Percentiles rank a stretch among this genome's conserved stretches.
These are phyloP conservation scores for Drosophila neonasuta DNA, from an alignment of 2,888 invertebrate species.

Conservation along the genomic window DNA sequence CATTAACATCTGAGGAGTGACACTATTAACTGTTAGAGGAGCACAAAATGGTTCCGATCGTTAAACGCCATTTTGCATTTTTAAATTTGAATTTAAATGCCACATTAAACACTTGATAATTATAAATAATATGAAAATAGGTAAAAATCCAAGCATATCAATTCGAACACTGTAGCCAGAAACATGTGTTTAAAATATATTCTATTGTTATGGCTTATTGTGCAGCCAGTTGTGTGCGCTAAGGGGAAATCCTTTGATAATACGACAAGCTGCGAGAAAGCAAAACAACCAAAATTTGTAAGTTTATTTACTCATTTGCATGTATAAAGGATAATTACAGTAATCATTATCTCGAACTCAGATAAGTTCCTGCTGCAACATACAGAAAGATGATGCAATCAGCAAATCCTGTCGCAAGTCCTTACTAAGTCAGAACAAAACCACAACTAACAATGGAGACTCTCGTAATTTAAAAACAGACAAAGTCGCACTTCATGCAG, in stretches of 20 bases:
- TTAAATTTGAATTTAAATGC: slow-evolving; percentile 34
- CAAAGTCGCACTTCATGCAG: slow-evolving; percentile 57
- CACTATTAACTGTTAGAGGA: not conserved
- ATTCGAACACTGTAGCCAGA: not conserved
- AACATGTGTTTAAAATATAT: slow-evolving; percentile 37
- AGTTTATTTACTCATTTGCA: not conserved
- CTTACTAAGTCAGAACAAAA: slow-evolving; percentile 30
- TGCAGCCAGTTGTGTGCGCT: slow-evolving; percentile 7
- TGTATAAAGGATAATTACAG: not conserved
- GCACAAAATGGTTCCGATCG: not conserved
- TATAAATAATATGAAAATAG: slow-evolving; percentile 1
- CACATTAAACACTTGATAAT: slow-evolving; percentile 41
- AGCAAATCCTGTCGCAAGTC: slow-evolving; percentile 52
- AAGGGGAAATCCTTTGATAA: slow-evolving; percentile 12
- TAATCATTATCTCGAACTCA: not conserved
- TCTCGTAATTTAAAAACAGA: slow-evolving; percentile 41
- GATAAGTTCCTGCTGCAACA: slow-evolving; percentile 57
- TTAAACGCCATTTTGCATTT: not conserved
- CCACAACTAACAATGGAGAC: slow-evolving; percentile 33
- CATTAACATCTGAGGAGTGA: not conserved
- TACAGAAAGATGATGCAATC: slow-evolving; percentile 43
- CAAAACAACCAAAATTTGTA: slow-evolving; percentile 57
- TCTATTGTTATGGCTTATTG: not conserved
- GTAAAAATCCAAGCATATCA: not conserved
- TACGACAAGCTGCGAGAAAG: slow-evolving; percentile 47